These are phyloP conservation scores for Villa cingulata DNA, from an alignment of 2,888 invertebrate species.

Conservation along the genomic window DNA sequence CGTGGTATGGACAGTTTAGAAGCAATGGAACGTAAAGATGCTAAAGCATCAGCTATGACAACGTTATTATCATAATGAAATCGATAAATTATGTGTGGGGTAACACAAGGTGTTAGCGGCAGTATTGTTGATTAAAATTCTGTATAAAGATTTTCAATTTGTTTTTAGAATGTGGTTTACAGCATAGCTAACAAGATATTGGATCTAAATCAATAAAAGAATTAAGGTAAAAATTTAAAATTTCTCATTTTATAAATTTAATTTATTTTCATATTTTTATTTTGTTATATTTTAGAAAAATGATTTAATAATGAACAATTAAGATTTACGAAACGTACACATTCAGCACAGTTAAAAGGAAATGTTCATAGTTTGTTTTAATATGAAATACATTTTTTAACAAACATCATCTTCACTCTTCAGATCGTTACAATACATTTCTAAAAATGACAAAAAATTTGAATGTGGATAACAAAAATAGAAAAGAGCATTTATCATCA, in stretches of 20 bases:
- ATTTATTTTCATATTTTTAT: neutral
- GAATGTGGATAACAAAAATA: no score
- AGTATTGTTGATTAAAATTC: conserved; percentile 97
- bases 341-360: conserved; percentile 93
- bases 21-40: conserved; percentile 91
- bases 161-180: conserved; percentile 87
- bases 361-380: conserved; percentile 96
- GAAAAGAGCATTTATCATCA: no score
- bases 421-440: no score
- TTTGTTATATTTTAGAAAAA: conserved; percentile 34
- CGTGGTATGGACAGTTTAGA: conserved; percentile 98
- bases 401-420: conserved; percentile 16
- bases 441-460: no score
- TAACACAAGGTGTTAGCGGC: conserved; percentile 97
- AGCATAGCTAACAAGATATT: conserved; percentile 95
- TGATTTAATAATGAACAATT: conserved; percentile 80
- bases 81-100: conserved; percentile 93
- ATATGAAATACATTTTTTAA: conserved; percentile 80
- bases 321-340: conserved; percentile 88
- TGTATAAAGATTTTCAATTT: conserved; percentile 87
- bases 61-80: conserved; percentile 71
- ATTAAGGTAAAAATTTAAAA: conserved; percentile 38
- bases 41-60: conserved; percentile 76
- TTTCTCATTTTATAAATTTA: no score
- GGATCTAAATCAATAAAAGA: conserved; percentile 60